Percentiles rank a stretch among this genome's conserved stretches.
Conservation (phyloP, 1,140 invertebrate species). For the Manduca sexta region DNA sequence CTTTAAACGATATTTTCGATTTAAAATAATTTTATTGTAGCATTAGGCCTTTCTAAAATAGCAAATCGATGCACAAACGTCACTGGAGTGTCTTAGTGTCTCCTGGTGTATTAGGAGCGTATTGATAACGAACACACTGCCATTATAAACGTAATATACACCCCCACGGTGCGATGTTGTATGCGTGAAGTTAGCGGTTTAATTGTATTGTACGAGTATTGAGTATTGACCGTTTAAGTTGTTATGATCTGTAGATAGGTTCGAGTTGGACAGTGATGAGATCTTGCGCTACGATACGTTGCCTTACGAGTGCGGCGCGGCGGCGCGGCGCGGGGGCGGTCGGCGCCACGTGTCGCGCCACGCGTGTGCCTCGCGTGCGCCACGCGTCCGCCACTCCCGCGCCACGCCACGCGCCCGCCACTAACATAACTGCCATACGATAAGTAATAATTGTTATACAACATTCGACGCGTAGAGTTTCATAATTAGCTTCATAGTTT, state of each 20-base stretch:
- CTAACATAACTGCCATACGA: conserved; percentile 70
- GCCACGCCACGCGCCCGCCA: conserved; percentile 45
- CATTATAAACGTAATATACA: conserved; percentile 54
- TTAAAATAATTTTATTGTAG: conserved; percentile 62
- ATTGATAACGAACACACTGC: conserved; percentile 61
- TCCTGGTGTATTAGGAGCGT: conserved; percentile 33
- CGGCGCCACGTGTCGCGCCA: not conserved
- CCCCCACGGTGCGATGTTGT: conserved; percentile 39
- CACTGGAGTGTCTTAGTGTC: conserved; percentile 61
- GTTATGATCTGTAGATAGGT: conserved; percentile 13
- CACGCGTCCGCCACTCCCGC: conserved; percentile 18
- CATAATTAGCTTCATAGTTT: conserved; percentile 63
- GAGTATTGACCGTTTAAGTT: no score
- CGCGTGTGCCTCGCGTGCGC: not conserved
- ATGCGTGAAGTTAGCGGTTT: conserved; percentile 27
- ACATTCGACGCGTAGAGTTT: conserved; percentile 57
- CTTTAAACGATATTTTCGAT: conserved; percentile 53
- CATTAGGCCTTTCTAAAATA: conserved; percentile 57
- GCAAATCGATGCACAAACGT: conserved; percentile 59
- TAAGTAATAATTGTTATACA: conserved; percentile 63
- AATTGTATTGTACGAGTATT: no score
- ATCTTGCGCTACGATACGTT: conserved; percentile 50
- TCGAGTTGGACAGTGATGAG: conserved; percentile 22
- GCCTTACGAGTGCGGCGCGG: conserved; percentile 58
- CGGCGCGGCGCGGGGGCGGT: conserved; percentile 20